Evolutionary conservation across 1,140 invertebrate genomes (phyloP).

Genomic region (Augochlora pura): DNA sequence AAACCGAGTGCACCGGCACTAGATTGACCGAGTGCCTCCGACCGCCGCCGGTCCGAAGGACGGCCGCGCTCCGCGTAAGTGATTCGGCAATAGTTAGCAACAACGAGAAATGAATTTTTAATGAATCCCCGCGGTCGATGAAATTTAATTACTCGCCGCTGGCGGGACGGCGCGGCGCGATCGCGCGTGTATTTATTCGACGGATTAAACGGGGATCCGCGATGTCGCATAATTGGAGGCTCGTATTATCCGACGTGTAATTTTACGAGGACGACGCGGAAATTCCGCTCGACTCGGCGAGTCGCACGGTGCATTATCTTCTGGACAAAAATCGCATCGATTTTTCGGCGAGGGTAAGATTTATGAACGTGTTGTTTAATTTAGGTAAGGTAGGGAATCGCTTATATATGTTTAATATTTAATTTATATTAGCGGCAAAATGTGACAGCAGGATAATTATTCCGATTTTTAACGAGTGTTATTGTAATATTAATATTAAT

Average conservation of each 20-base stretch:
- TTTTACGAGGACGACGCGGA: conserved; percentile 3
- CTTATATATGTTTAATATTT: no score
- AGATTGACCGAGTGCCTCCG: background rate
- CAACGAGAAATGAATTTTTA: conserved; percentile 2
- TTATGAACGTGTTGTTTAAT: no score
- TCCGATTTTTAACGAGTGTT: no score
- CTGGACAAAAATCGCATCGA: no score
- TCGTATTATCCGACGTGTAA: conserved; percentile 14
- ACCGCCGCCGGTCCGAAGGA: background rate
- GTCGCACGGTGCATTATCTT: no score
- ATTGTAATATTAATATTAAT: no score
- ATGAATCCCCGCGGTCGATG: background rate
- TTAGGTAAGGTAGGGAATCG: no score
- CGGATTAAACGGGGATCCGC: background rate
- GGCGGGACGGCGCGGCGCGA: no score
- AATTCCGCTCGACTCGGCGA: conserved; percentile 7
- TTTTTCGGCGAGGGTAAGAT: no score
- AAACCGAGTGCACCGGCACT: no score
- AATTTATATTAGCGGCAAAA: no score
- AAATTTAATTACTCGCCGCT: conserved; percentile 4
- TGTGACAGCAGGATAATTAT: no score
- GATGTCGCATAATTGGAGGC: background rate
- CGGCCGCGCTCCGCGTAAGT: background rate
- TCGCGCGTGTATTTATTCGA: background rate
- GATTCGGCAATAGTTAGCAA: background rate